A percentile compares a stretch with the other conserved stretches of the same genome.
Evolutionary conservation across 2,797 vertebrate genomes (phyloP).

Genomic region (Glossophaga mutica): DNA sequence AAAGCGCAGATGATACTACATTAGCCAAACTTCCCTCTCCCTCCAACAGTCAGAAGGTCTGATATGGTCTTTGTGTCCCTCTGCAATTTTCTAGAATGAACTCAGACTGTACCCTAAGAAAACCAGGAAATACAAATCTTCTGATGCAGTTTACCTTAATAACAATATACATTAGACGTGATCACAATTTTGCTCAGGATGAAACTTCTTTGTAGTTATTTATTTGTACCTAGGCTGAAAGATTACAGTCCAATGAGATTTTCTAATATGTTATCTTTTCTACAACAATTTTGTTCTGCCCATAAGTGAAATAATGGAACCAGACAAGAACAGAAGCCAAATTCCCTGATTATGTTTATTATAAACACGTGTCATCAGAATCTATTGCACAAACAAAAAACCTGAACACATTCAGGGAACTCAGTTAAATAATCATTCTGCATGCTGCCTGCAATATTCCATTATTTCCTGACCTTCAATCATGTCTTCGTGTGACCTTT

Average conservation of each 20-base stretch:
- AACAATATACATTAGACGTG: conserved; percentile 65
- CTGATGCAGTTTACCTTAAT: conserved; percentile 51
- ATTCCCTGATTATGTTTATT: conserved; percentile 70
- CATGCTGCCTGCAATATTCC: not conserved
- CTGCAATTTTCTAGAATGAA: conserved; percentile 57
- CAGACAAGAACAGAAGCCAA: conserved; percentile 77
- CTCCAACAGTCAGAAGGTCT: not conserved
- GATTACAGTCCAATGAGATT: conserved; percentile 55
- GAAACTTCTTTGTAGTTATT: conserved; percentile 60
- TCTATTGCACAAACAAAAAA: conserved; percentile 51
- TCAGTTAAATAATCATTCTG: conserved; percentile 62
- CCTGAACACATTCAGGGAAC: conserved; percentile 1
- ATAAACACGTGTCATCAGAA: conserved; percentile 53
- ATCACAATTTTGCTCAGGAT: conserved; percentile 60
- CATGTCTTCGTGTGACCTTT: conserved; percentile 52
- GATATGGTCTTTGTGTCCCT: conserved; percentile 28
- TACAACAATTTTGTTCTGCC: conserved; percentile 71
- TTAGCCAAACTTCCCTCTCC: conserved; percentile 5
- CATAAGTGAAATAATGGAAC: conserved; percentile 71
- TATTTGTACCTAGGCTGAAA: conserved; percentile 38
- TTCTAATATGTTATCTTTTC: conserved; percentile 69
- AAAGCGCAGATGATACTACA: not conserved
- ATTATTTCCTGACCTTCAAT: conserved; percentile 59
- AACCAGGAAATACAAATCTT: conserved; percentile 50
- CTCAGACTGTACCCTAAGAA: conserved; percentile 49